A percentile compares a stretch with the other conserved stretches of the same genome.
These are phyloP conservation scores for Pseudomugil tenellus DNA, from an alignment of 2,797 vertebrate genomes.

Conservation along the genomic window DNA sequence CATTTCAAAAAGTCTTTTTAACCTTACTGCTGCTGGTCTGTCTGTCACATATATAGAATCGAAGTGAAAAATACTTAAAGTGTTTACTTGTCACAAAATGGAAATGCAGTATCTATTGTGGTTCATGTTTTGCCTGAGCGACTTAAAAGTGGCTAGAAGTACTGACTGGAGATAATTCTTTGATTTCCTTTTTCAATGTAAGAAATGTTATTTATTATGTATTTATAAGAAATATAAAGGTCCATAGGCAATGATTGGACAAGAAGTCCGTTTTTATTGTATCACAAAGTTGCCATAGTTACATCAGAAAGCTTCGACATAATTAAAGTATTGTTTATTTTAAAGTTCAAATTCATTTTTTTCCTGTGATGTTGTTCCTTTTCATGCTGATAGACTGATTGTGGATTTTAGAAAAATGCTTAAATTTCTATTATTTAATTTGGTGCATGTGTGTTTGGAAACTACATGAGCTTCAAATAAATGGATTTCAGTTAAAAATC, in stretches of 20 bases:
- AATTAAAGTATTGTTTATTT: neutral
- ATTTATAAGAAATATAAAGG: neutral
- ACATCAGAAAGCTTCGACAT: neutral
- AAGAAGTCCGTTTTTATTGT: neutral
- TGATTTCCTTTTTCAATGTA: neutral
- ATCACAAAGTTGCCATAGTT: neutral
- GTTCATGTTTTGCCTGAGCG: neutral
- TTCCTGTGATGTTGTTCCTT: no score
- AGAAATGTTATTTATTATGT: neutral
- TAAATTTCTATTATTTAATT: no score
- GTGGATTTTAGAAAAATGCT: no score
- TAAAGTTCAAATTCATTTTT: no score
- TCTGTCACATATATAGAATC: neutral
- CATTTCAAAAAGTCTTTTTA: neutral
- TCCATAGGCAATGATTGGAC: neutral
- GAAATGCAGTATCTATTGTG: neutral
- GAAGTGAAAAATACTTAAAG: neutral
- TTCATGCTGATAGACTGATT: no score
- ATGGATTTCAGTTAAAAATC: no score
- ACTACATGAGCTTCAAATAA: no score
- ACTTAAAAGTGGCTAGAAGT: neutral
- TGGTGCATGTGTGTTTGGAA: no score
- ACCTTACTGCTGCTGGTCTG: neutral
- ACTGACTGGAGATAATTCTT: neutral
- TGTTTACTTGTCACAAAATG: neutral